phyloP scores from a whole-genome alignment of 2,797 vertebrate genomes.

The Alca torda region DNA sequence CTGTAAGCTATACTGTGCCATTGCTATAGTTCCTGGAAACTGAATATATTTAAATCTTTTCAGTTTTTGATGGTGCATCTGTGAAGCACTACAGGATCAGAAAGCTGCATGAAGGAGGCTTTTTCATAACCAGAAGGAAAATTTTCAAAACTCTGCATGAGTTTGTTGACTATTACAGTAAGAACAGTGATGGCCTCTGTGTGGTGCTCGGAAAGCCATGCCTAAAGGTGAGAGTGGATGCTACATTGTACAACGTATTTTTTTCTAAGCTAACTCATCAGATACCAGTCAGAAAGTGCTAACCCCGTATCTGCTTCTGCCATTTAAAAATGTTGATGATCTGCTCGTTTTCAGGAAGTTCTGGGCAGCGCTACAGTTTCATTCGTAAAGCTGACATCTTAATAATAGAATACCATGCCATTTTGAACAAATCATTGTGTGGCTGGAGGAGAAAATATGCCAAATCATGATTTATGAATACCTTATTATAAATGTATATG shows the following conservation, averaged over 20 bases:
- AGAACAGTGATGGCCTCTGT: constrained; percentile 84
- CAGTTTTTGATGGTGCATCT: constrained; percentile 82
- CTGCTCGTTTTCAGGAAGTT: neutral
- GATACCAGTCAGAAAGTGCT: neutral
- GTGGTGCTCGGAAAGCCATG: constrained; percentile 83
- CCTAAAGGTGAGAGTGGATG: constrained; percentile 81
- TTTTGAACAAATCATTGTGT: constrained; percentile 3
- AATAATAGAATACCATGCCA: neutral
- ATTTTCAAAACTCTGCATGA: constrained; percentile 81
- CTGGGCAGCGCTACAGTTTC: neutral
- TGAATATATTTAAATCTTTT: constrained; percentile 42
- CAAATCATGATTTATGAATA: constrained; percentile 19
- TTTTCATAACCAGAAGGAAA: constrained; percentile 78
- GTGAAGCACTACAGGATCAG: constrained; percentile 93
- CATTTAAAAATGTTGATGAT: neutral
- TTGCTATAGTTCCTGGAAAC: neutral
- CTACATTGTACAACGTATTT: neutral
- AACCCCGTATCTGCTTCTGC: neutral
- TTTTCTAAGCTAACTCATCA: neutral
- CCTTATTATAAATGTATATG: constrained; percentile 13
- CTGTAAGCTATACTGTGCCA: neutral
- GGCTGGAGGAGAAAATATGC: neutral
- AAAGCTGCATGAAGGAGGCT: constrained; percentile 76
- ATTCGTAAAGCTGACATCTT: neutral
- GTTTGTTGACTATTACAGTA: constrained; percentile 84